phyloP scores from a whole-genome alignment of 2,888 invertebrate species.

The Dicyrtomina minuta region DNA sequence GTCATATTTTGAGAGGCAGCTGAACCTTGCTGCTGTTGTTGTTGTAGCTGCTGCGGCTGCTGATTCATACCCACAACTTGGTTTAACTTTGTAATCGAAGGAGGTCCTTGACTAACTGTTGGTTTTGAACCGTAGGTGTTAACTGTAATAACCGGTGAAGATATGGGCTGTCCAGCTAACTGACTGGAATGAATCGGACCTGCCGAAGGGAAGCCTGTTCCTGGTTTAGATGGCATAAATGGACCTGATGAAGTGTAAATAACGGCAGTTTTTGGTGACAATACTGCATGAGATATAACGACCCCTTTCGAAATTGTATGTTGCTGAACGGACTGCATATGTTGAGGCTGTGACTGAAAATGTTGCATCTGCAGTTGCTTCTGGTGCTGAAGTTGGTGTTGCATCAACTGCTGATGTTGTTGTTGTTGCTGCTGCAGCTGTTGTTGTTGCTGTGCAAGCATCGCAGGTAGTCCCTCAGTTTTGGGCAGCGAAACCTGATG shows the following conservation, averaged over 20 bases:
- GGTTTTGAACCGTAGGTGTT: background rate
- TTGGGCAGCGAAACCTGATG: conserved; percentile 41
- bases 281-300: conserved; percentile 2
- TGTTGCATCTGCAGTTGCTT: background rate
- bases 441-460: conserved; percentile 36
- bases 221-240: conserved; percentile 21
- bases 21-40: background rate
- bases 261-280: conserved; percentile 29
- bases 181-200: background rate
- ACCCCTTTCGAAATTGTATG: background rate
- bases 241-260: conserved; percentile 32
- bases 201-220: background rate
- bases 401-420: conserved; percentile 10
- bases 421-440: background rate
- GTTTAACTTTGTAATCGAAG: background rate
- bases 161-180: background rate
- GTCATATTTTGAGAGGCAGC: background rate
- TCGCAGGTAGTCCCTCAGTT: conserved; percentile 48
- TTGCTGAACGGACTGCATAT: conserved; percentile 18
- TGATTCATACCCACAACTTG: background rate
- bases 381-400: conserved; percentile 20
- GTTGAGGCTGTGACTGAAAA: conserved; percentile 9
- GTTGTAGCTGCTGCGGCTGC: conserved; percentile 1
- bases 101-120: background rate
- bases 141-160: conserved; percentile 7